phyloP scores from a whole-genome alignment of 2,113 vertebrate genomes.

The Xyrauchen texanus region DNA sequence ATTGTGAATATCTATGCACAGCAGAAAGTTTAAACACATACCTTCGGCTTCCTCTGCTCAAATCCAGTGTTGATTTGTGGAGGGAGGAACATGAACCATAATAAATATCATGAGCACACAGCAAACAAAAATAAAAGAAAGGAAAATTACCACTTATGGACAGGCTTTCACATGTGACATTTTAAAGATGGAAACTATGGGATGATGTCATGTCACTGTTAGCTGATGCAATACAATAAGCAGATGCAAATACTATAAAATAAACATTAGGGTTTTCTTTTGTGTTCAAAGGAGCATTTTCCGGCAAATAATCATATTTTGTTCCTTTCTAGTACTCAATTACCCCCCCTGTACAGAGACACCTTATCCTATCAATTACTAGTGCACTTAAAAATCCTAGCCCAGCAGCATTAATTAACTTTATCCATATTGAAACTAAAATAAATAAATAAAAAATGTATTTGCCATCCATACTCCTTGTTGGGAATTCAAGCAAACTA shows the following conservation, averaged over 20 bases:
- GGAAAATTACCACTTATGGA: constrained; percentile 59
- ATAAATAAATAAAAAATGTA: constrained; percentile 51
- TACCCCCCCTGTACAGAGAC: neutral
- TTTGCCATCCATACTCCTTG: constrained; percentile 67
- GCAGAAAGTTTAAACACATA: constrained; percentile 65
- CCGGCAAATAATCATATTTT: constrained; percentile 63
- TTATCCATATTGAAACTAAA: neutral
- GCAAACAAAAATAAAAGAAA: constrained; percentile 61
- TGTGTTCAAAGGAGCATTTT: constrained; percentile 52
- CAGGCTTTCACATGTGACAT: constrained; percentile 12
- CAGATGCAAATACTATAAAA: constrained; percentile 41
- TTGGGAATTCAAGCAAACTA: constrained; percentile 39
- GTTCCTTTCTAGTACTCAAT: constrained; percentile 39
- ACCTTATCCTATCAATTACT: too few relatives aligned
- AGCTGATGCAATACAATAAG: constrained; percentile 47
- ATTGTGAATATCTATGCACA: neutral
- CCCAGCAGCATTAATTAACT: neutral
- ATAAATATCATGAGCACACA: constrained; percentile 79
- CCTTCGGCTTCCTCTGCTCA: constrained; percentile 91
- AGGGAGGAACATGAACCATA: constrained; percentile 70
- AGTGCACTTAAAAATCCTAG: neutral
- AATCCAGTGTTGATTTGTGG: constrained; percentile 17
- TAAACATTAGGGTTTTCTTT: constrained; percentile 6
- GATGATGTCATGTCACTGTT: constrained; percentile 48
- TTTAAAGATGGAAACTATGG: constrained; percentile 49